Evolutionary conservation across 1,140 invertebrate species (phyloP), one percentile per base, ranked within the genome.

Genomic region (Nomia melanderi): DNA sequence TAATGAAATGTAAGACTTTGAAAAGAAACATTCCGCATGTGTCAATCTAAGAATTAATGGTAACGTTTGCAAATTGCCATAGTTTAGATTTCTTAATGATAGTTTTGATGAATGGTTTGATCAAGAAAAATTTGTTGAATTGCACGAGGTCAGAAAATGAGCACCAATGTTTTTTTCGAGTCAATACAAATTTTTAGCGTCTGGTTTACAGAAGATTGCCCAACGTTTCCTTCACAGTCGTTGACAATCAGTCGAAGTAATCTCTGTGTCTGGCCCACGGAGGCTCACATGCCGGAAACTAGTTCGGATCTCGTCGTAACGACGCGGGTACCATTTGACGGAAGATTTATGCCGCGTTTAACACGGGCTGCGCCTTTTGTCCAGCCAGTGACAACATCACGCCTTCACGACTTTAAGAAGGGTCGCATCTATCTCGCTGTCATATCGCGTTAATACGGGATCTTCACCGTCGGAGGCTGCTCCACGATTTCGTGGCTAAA

Each of bases 401-500:
- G 78, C 78, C 78, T 79, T 79, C 78, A 62, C 78, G 65, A 77
- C 41, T 59, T 44, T 29, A 50, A 53, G 50, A 56, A 39, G 33
- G 71, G 64, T 64, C 41, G 31, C 73, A 71, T 77, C 57, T 70
- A 77, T 77, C 67, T 77, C 59, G 47, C 65, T 39, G 65, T 79
- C 57, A 57, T 60, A 74, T 78, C 77, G 76, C 57, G 73, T 76
- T 76, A 76, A 76, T 66, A 60, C 57, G 57, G 39, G 39, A 69
- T 66, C 73, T 84, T 50, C 39, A 78, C 74, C 78, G 78, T 17
- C 60, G 59, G 63, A 53, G 50, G 63, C 67, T 62, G 81, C 33
- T 64, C 86, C 86, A 79, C 84, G 88, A 90, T 91, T 92, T 90
- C 85, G 89, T 84, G 87, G 86, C 87, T 92, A 92, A 92, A 92